Conservation (phyloP, 2,797 vertebrate genomes). For the Gymnoscopelus braueri region DNA sequence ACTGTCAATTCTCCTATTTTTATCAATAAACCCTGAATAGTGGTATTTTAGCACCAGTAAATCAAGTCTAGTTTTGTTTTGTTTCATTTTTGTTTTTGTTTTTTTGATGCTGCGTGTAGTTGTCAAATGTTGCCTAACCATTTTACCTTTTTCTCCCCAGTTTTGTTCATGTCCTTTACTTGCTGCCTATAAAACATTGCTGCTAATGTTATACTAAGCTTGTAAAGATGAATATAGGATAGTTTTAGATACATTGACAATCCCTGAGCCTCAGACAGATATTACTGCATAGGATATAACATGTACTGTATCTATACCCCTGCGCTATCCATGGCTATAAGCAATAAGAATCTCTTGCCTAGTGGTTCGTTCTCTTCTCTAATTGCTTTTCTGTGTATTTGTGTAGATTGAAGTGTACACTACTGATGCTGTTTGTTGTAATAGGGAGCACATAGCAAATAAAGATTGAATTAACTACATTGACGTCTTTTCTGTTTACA, state of each 20-base stretch:
- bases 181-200: constrained; percentile 75
- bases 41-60: constrained; percentile 39
- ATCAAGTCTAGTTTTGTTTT: constrained; percentile 27
- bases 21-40: constrained; percentile 55
- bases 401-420: constrained; percentile 87
- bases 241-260: constrained; percentile 76
- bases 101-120: constrained; percentile 46
- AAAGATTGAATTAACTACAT: constrained; percentile 74
- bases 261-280: constrained; percentile 85
- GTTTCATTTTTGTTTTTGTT: constrained; percentile 20
- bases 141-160: constrained; percentile 43
- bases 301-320: constrained; percentile 65
- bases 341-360: constrained; percentile 52
- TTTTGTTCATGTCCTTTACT: constrained; percentile 57
- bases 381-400: constrained; percentile 76
- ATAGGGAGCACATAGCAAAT: constrained; percentile 93
- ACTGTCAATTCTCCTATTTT: constrained; percentile 60
- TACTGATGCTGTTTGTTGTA: constrained; percentile 94
- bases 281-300: constrained; percentile 58
- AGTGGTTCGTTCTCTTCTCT: constrained; percentile 61
- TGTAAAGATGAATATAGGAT: constrained; percentile 70
- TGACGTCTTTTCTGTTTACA: constrained; percentile 12
- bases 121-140: constrained; percentile 48
- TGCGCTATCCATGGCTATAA: constrained; percentile 54
- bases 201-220: constrained; percentile 79